phyloP scores from a whole-genome alignment of 2,113 vertebrate species.

The Oncorhynchus clarkii region DNA sequence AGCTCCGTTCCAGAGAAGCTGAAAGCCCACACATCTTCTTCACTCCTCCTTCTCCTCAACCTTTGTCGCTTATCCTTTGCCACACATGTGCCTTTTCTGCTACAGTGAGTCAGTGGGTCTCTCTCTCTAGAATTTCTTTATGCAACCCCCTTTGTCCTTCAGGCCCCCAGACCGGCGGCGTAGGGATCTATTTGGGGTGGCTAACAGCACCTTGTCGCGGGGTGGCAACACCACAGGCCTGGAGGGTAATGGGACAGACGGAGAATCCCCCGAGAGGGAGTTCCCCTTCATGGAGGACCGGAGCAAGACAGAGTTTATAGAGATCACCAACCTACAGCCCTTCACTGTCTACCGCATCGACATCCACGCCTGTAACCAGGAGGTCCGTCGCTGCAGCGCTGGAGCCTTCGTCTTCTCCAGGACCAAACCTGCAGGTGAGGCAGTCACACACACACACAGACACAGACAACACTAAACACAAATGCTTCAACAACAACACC shows the following conservation, averaged over 20 bases:
- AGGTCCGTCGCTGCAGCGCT: conserved; percentile 88
- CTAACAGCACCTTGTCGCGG: conserved; percentile 77
- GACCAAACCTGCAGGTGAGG: conserved; percentile 92
- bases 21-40: neutral
- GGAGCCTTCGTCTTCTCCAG: conserved; percentile 93
- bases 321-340: conserved; percentile 85
- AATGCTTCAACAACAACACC: no score
- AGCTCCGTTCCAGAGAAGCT: neutral
- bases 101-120: conserved; percentile 7
- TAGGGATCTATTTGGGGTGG: conserved; percentile 80
- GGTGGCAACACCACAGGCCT: conserved; percentile 61
- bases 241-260: conserved; percentile 78
- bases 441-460: neutral
- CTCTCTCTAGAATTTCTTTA: no score
- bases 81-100: neutral
- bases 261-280: conserved; percentile 76
- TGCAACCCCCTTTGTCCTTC: conserved; percentile 18
- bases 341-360: conserved; percentile 96
- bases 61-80: neutral
- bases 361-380: conserved; percentile 94
- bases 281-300: conserved; percentile 85
- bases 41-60: neutral
- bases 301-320: conserved; percentile 79
- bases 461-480: no score
- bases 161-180: conserved; percentile 84